Evolutionary conservation across 2,797 vertebrate genomes (phyloP).

Genomic region (Phoxinus dragarum): DNA sequence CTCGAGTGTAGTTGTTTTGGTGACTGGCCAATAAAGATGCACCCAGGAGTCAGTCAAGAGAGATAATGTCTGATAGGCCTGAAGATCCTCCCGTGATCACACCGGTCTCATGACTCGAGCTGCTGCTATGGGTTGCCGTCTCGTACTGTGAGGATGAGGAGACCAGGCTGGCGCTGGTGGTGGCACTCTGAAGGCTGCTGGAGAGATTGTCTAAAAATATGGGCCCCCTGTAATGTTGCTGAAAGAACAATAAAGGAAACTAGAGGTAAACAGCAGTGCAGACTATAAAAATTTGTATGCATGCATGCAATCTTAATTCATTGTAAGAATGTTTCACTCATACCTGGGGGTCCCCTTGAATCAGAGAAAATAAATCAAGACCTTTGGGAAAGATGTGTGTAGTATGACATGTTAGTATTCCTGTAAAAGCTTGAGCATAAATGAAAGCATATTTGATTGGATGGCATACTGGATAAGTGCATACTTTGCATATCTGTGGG

Average conservation of each 20-base stretch:
- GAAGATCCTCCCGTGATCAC: slow-evolving; percentile 82
- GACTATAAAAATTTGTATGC: not conserved
- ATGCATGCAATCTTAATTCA: not conserved
- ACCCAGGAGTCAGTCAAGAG: slow-evolving; percentile 83
- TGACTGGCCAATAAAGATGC: slow-evolving; percentile 38
- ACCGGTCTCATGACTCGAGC: slow-evolving; percentile 82
- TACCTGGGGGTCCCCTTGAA: slow-evolving; percentile 96
- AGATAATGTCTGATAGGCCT: slow-evolving; percentile 88
- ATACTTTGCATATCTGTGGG: slow-evolving; percentile 94
- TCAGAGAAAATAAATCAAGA: slow-evolving; percentile 95
- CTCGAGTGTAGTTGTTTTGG: slow-evolving; percentile 49
- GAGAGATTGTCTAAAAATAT: slow-evolving; percentile 96
- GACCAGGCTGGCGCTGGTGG: slow-evolving; percentile 83
- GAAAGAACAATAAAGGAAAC: slow-evolving; percentile 65
- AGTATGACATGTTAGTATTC: not conserved
- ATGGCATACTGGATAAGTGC: slow-evolving; percentile 55
- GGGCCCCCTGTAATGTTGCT: slow-evolving; percentile 93
- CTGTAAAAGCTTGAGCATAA: not conserved
- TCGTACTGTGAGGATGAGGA: slow-evolving; percentile 88
- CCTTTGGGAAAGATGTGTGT: slow-evolving; percentile 76
- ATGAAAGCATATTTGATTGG: not conserved
- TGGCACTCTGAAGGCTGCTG: slow-evolving; percentile 85
- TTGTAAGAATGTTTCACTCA: slow-evolving; percentile 47
- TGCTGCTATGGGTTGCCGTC: slow-evolving; percentile 73
- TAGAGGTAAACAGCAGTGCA: not conserved